Evolutionary conservation across 23 tunicate species (phyloP), one percentile per base, ranked within the genome.

Genomic region (Halocynthia aurantium): DNA sequence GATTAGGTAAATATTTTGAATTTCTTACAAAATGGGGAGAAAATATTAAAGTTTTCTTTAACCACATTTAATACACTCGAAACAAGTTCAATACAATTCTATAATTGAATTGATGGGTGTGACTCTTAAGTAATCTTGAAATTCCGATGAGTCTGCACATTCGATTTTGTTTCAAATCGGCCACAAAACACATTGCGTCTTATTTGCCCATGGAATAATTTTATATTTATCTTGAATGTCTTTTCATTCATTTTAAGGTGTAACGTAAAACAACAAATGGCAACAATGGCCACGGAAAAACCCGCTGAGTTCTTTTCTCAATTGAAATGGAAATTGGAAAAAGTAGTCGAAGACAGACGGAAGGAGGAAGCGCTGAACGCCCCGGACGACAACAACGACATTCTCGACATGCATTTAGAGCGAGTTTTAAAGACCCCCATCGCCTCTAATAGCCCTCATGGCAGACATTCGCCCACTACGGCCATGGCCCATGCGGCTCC

Each of bases 201-300:
- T 58, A 58, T 58, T 15, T 58, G 15, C 17, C 63, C 17, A n/a
- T 58, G 63, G 4, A 58, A 13, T 58, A 13, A 58, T 13, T 58
- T 21, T 68, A 68, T 11, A 15, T 10, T 40, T 72, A 72, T 31
- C 51, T 17, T 12, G 12, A 12, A 20, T 11, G 65, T 10, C 78
- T 54, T 12, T 15, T 56, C 56, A 17, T 11, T 10, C 19, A 10
- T 8, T 0, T 8, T 20, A 40, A 74, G 78, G 56, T 74, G 78
- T 74, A 62, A 74, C 19, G 55, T 54, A 13, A 74, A 74, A 31
- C 78, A 74, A 77, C 82, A 86, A 12, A 80, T 86, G 13, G 93
- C 98, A 0, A 70, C 85, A 13, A 76, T 92, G 44, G 92, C 98
- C 51, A 83, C 87, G 22, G 84, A 86, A n/a, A 75, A 92, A 50